These are phyloP conservation scores for Tyrannus savana DNA, from an alignment of 2,113 vertebrate species.

Conservation along the genomic window DNA sequence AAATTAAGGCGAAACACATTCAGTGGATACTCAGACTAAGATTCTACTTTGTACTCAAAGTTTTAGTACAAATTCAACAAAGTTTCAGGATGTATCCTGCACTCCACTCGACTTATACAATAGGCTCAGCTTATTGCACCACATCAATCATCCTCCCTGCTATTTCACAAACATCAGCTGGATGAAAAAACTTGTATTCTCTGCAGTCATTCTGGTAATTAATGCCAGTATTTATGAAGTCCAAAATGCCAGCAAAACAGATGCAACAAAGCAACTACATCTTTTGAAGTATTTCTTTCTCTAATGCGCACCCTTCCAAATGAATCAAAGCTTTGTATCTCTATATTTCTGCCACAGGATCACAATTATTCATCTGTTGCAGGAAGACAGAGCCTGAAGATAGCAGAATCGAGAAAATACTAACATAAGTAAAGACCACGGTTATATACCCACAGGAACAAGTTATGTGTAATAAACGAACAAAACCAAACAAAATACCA, in stretches of 20 bases:
- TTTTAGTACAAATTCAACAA: background rate
- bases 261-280: background rate
- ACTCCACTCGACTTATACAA: background rate
- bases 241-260: conserved; percentile 19
- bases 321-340: background rate
- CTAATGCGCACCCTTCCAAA: background rate
- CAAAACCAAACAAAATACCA: background rate
- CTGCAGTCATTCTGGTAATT: background rate
- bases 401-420: background rate
- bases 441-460: background rate
- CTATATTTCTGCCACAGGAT: background rate
- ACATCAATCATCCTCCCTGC: background rate
- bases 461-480: background rate
- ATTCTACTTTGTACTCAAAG: background rate
- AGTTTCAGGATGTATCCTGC: background rate
- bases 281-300: background rate
- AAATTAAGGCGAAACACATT: background rate
- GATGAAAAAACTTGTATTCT: background rate
- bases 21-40: background rate
- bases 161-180: background rate
- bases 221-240: background rate
- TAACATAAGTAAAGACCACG: background rate
- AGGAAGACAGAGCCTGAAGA: background rate
- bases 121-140: background rate
- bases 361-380: background rate